Evolutionary conservation across 2,797 vertebrate species (phyloP), one percentile per base, ranked within the genome.

Genomic region (Muscicapa comitata): DNA sequence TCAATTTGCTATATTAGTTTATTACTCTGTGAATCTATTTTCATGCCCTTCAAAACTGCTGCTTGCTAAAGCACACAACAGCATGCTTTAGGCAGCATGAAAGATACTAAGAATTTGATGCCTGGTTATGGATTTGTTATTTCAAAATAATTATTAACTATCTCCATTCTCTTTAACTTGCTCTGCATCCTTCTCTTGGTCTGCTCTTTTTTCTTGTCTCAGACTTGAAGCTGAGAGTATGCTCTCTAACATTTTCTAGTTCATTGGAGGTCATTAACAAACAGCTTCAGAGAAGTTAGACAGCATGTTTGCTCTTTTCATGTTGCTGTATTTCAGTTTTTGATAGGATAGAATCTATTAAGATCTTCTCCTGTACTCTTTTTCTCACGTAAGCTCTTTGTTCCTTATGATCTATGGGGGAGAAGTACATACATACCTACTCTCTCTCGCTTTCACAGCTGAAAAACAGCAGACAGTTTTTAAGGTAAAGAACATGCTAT

Each of bases 201-300:
- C 38, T 65, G 17, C 28, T 79, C 4, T 74, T 77, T 86, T 73
- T 86, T 17, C 25, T 76, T 35, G 28, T 74, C 38, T 68, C 58
- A 24, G 48, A 40, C 42, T 91, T 91, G 81, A 91, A 79, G 67
- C 81, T 83, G 72, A 38, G 38, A 45, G 72, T 68, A 26, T 0
- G 3, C 63, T 66, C 45, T 78, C 58, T 75, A 89, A 61, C 68
- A 89, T 79, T 68, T 91, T 93, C 91, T 86, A 93, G 74, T 89
- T 91, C 78, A 86, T 75, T 86, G 84, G n/a, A 89, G 86, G 88
- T 86, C 81, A 85, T 94, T 86, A 92, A 53, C 84, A 91, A 94
- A 88, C 42, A 89, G 82, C 78, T 95, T 91, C 81, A 85, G 88
- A 94, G 57, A 74, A 77, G 35, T 15, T 29, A 89, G 83, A 79